Base-by-base conservation (phyloP, 1,140 invertebrate species). In the Apis dorsata region DNA sequence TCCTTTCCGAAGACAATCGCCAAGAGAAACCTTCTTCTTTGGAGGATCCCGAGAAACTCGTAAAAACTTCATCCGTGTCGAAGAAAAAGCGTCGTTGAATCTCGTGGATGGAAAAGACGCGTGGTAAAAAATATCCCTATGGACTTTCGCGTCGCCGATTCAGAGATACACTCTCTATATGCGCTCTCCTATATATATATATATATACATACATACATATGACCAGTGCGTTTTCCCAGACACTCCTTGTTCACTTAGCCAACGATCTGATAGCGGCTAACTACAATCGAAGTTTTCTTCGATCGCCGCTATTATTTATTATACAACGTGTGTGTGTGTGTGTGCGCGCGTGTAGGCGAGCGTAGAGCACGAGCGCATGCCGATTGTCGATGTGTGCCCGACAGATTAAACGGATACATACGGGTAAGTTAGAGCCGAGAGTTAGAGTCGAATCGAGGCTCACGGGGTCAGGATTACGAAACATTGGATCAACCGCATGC, bases 221-320 rank as follows among this genome's bases (percentile, higher is more conserved):
- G 71, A 85, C 86, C 88, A 90, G 79, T 92, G 91, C 89, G 90
- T 92, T 92, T 89, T 92, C 91, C 90, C 91, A 92, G 91, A 90
- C 91, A 93, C 92, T 93, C 92, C 92, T 90, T 90, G 74, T 85
- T 88, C 83, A 88, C 85, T 89, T 89, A 89, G 84, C 88, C 88
- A 90, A 87, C 34, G 86, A 93, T 92, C 91, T 90, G 91, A 92
- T 92, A 92, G 92, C 91, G 92, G 91, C 87, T 89, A 89, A 90
- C 88, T 90, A 92, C 92, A 93, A 92, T 92, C 92, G 86, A 70
- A 87, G 84, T 91, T 91, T 88, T 90, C 89, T 90, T 73, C 88
- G 85, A 92, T 92, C 89, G 85, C 83, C 84, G 82, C 86, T 89
- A 92, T 92, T 91, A 89, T 91, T 91, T 87, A 87, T 88, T 90